These are phyloP conservation scores for Aix galericulata DNA, from an alignment of 2,113 vertebrate species.

Conservation along the genomic window DNA sequence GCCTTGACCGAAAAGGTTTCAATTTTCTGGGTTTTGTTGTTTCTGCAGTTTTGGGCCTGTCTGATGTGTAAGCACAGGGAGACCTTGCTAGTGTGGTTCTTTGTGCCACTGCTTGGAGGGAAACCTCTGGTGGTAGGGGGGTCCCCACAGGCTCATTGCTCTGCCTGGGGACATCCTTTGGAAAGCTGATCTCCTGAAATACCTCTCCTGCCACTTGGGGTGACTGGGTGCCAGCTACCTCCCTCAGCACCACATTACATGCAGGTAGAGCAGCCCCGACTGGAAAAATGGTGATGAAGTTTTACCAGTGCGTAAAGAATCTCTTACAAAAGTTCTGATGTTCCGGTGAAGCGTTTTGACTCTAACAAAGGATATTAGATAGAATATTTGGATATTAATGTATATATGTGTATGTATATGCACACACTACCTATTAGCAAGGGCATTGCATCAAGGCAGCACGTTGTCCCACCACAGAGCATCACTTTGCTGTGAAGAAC, in stretches of 20 bases:
- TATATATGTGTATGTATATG: rapidly evolving
- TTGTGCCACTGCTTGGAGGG: neutral
- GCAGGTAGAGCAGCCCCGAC: neutral
- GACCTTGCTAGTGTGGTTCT: neutral
- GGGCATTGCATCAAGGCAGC: neutral
- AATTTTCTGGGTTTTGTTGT: slow-evolving; percentile 8
- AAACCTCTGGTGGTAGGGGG: neutral
- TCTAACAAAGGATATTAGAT: neutral
- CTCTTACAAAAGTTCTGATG: rapidly evolving
- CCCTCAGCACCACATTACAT: neutral
- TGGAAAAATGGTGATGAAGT: rapidly evolving
- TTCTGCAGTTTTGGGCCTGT: neutral
- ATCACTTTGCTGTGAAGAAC: neutral
- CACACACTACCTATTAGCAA: neutral
- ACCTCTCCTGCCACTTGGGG: rapidly evolving
- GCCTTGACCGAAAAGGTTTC: slow-evolving; percentile 30
- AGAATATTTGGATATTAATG: neutral
- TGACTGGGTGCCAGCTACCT: neutral
- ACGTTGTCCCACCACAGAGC: neutral
- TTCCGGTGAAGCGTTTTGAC: neutral
- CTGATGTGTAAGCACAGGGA: neutral
- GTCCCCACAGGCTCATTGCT: neutral
- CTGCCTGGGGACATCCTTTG: neutral
- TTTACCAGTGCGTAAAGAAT: neutral
- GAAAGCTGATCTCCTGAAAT: neutral